A percentile compares a stretch with the other conserved stretches of the same genome.
These are phyloP conservation scores for Zosterops pallidus DNA, from an alignment of 2,113 vertebrate genomes.

Conservation along the genomic window DNA sequence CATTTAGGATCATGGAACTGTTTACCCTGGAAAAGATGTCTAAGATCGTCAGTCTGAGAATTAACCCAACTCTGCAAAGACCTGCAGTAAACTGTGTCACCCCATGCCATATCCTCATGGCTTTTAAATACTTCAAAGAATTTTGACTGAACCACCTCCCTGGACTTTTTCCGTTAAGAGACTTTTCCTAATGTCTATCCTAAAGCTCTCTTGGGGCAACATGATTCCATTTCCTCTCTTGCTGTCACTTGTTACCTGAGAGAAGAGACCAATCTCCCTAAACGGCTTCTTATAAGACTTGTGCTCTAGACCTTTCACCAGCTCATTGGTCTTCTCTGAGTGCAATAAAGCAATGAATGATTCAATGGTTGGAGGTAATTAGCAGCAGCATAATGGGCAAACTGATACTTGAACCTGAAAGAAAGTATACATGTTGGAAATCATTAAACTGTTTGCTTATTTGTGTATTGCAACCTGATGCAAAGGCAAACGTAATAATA, in stretches of 20 bases:
- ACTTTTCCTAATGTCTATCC: neutral
- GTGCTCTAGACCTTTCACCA: neutral
- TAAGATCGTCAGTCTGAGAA: rapidly evolving
- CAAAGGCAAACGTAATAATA: conserved; percentile 26
- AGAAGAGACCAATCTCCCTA: neutral
- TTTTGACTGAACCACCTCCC: neutral
- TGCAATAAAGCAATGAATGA: conserved; percentile 76
- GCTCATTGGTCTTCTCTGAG: neutral
- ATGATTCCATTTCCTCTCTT: neutral
- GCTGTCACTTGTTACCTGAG: neutral
- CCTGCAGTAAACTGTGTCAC: neutral
- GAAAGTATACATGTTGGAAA: conserved; percentile 70
- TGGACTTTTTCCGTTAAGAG: neutral
- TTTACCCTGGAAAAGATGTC: rapidly evolving
- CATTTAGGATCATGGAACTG: neutral
- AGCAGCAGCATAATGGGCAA: conserved; percentile 76
- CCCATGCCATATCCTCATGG: neutral
- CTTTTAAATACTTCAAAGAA: neutral
- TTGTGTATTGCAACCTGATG: conserved; percentile 35
- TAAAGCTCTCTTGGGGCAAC: neutral
- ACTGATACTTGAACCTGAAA: conserved; percentile 77
- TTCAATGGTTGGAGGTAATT: conserved; percentile 79
- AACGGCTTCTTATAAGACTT: neutral
- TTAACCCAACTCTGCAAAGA: neutral
- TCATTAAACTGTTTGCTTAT: conserved; percentile 56